These are phyloP conservation scores for Scomberomorus guttatus DNA, from an alignment of 2,797 vertebrate species.

Conservation along the genomic window DNA sequence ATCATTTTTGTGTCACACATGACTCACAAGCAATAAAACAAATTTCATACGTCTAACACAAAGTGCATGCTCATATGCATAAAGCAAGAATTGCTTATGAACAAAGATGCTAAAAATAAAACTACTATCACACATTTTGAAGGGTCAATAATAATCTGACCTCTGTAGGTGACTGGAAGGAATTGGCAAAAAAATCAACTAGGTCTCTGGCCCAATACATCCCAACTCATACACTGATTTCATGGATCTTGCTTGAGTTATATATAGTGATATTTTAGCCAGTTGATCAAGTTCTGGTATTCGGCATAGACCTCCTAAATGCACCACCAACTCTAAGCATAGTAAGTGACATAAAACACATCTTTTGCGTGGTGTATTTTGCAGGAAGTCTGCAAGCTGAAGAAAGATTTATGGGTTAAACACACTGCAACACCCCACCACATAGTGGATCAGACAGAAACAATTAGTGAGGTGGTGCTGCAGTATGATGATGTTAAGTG, in stretches of 20 bases:
- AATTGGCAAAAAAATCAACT: not conserved
- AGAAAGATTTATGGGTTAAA: too few species aligned
- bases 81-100: not conserved
- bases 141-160: not conserved
- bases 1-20: not conserved
- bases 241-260: not conserved
- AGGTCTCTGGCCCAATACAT: not conserved
- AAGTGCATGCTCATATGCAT: not conserved
- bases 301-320: not conserved
- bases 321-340: not conserved
- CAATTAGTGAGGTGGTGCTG: too few species aligned
- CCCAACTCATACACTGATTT: not conserved
- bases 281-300: not conserved
- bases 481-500: too few species aligned
- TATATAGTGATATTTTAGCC: not conserved
- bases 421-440: too few species aligned
- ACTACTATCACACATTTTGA: not conserved
- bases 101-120: not conserved
- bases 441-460: too few species aligned
- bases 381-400: not conserved
- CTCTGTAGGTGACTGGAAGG: not conserved
- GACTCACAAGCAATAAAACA: not conserved
- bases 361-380: not conserved
- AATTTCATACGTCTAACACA: not conserved
- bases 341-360: not conserved